These are phyloP conservation scores for Neodontobutis hainanensis DNA, from an alignment of 2,113 vertebrate genomes.

Conservation along the genomic window DNA sequence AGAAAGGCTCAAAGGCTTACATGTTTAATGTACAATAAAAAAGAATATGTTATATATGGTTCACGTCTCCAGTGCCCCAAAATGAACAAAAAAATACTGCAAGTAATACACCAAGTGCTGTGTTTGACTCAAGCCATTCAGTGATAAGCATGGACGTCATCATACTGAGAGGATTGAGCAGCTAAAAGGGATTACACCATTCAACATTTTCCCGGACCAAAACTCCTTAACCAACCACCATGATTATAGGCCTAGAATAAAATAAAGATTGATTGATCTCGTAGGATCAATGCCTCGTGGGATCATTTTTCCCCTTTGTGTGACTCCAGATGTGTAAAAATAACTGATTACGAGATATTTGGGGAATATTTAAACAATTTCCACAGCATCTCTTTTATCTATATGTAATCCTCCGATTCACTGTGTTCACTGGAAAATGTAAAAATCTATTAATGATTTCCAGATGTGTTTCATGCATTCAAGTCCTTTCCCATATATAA, in stretches of 20 bases:
- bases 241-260: conserved; percentile 41
- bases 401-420: not conserved
- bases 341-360: not conserved
- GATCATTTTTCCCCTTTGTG: not conserved
- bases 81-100: not conserved
- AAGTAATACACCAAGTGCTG: not conserved
- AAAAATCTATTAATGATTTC: not conserved
- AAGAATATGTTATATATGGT: not conserved
- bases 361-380: not conserved
- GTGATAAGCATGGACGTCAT: conserved; percentile 65
- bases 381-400: not conserved
- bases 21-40: not conserved
- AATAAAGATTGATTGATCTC: conserved; percentile 2
- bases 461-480: not conserved
- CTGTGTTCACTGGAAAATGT: not conserved
- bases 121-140: conserved; percentile 33
- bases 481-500: not conserved
- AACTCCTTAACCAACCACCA: conserved; percentile 68
- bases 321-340: not conserved
- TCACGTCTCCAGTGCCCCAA: not conserved
- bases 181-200: conserved; percentile 69
- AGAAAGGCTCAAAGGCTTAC: not conserved
- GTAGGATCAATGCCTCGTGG: conserved; percentile 12
- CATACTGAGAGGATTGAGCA: conserved; percentile 74
- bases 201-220: conserved; percentile 64